Percentiles rank a stretch among this genome's conserved stretches.
These are phyloP conservation scores for Pseudocheirus occidentalis DNA, from an alignment of 2,797 vertebrate genomes.

Conservation along the genomic window DNA sequence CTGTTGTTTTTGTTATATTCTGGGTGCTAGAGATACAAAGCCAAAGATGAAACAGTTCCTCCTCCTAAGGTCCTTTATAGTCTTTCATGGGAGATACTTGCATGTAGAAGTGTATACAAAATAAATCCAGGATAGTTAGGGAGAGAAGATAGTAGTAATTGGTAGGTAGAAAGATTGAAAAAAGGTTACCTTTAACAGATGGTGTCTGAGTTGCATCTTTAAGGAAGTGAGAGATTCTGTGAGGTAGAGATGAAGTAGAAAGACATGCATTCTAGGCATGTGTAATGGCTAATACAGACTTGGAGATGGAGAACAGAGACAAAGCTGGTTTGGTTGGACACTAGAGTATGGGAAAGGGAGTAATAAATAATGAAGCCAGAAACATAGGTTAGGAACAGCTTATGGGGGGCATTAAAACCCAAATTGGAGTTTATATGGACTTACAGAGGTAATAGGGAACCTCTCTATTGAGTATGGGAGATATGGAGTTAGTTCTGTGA, in stretches of 20 bases:
- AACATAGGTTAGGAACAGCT: neutral
- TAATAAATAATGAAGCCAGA: neutral
- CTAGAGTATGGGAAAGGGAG: neutral
- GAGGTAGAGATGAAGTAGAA: neutral
- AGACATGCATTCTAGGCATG: neutral
- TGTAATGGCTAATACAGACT: neutral
- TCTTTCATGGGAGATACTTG: neutral
- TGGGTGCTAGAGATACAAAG: neutral
- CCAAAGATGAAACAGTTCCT: neutral
- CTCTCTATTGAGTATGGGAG: neutral
- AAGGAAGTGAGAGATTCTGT: neutral
- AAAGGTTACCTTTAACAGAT: neutral
- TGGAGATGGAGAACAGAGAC: neutral
- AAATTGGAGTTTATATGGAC: neutral
- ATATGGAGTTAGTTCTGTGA: neutral
- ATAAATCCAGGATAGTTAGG: neutral
- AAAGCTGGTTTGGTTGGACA: neutral
- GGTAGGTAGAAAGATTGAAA: neutral
- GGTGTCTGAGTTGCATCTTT: neutral
- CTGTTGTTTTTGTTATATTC: neutral
- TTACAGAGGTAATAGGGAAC: neutral
- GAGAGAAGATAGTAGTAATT: neutral
- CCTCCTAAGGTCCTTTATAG: neutral
- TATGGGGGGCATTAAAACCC: neutral
- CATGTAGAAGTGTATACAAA: neutral